phyloP scores from a whole-genome alignment of 2,888 invertebrate genomes.

The Athetis lepigone region DNA sequence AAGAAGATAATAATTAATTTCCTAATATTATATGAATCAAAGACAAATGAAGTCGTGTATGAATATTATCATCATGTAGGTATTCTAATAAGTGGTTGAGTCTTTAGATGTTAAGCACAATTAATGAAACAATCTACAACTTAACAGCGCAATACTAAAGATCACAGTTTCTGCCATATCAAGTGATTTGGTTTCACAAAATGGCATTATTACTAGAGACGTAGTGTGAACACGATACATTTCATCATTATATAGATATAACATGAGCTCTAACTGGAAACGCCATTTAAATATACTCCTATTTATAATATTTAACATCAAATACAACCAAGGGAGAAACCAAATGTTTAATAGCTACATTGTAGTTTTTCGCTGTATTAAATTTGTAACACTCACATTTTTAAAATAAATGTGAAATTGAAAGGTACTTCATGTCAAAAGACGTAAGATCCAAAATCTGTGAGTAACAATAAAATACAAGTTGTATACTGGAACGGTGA shows the following conservation, averaged over 20 bases:
- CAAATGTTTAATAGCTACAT: conserved; percentile 64
- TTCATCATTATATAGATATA: conserved; percentile 67
- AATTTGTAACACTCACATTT: conserved; percentile 67
- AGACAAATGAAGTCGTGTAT: conserved; percentile 41
- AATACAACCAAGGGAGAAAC: conserved; percentile 77
- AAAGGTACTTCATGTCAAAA: conserved; percentile 83
- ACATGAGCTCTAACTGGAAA: conserved; percentile 72
- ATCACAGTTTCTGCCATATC: conserved; percentile 79
- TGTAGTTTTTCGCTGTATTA: conserved; percentile 77
- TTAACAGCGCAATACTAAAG: conserved; percentile 78
- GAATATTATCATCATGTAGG: conserved; percentile 33
- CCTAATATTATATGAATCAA: conserved; percentile 40
- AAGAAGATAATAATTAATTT: conserved; percentile 42
- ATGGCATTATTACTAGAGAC: conserved; percentile 69
- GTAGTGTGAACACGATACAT: conserved; percentile 70
- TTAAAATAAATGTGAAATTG: conserved; percentile 73
- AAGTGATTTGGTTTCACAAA: conserved; percentile 71
- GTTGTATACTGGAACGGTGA: conserved; percentile 79
- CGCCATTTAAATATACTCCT: conserved; percentile 67
- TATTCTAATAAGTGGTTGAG: conserved; percentile 33
- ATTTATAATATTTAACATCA: conserved; percentile 75
- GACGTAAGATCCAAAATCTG: conserved; percentile 84
- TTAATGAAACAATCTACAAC: conserved; percentile 65
- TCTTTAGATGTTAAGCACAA: conserved; percentile 38
- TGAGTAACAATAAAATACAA: conserved; percentile 77